Conservation (phyloP, 2,797 vertebrate genomes). For the Synanceia verrucosa region DNA sequence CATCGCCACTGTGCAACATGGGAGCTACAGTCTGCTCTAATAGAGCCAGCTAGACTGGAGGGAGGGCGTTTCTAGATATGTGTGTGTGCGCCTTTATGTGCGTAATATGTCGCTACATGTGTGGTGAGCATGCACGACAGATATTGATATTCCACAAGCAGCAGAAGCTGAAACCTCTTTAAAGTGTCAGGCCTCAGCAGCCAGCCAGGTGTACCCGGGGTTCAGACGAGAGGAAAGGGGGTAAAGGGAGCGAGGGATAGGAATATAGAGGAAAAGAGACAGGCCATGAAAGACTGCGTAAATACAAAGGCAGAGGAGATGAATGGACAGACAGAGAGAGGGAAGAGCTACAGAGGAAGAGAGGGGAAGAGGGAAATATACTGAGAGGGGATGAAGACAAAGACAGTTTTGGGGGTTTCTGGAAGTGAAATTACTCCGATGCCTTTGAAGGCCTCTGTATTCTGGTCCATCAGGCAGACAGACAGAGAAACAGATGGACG, state of each 20-base stretch:
- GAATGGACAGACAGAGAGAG: constrained; percentile 37
- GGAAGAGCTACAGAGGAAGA: constrained; percentile 14
- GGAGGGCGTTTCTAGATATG: constrained; percentile 13
- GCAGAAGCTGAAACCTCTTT: constrained; percentile 73
- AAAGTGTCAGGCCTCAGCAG: constrained; percentile 74
- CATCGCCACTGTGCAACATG: constrained; percentile 2
- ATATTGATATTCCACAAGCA: constrained; percentile 77
- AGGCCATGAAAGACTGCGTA: constrained; percentile 47
- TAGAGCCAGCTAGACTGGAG: constrained; percentile 6
- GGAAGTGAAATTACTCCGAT: constrained; percentile 52
- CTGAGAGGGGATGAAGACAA: constrained; percentile 15
- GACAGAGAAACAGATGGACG: constrained; percentile 58
- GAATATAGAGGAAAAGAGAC: constrained; percentile 39
- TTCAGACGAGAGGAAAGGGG: constrained; percentile 42
- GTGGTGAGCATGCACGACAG: constrained; percentile 17
- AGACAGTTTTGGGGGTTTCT: constrained; percentile 41
- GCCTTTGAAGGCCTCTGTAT: constrained; percentile 62
- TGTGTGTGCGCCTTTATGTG: constrained; percentile 16
- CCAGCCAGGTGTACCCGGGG: constrained; percentile 69
- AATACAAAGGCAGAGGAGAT: constrained; percentile 52
- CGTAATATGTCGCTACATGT: constrained; percentile 44
- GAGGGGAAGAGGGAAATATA: neutral
- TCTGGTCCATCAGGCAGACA: constrained; percentile 32
- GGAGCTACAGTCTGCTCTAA: constrained; percentile 38
- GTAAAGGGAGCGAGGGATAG: constrained; percentile 20